Percentiles rank a stretch among this genome's conserved stretches.
These are phyloP conservation scores for Gorsachius magnificus DNA, from an alignment of 2,797 vertebrate species.

Conservation along the genomic window DNA sequence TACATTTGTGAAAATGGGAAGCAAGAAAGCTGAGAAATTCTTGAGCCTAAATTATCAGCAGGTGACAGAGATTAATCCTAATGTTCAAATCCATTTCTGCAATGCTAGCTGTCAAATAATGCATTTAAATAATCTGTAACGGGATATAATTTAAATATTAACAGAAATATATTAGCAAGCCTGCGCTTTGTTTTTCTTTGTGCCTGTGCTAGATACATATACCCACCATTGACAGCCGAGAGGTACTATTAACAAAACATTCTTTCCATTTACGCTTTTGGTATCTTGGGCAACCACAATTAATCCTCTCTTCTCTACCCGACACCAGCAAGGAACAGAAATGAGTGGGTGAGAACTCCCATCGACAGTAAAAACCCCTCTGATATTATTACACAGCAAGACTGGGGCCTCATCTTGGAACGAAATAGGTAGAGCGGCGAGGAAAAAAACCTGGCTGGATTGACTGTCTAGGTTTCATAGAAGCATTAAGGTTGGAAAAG, in stretches of 20 bases:
- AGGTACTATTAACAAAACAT: not conserved
- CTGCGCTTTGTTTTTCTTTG: not conserved
- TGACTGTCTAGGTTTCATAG: not conserved
- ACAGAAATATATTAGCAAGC: not conserved
- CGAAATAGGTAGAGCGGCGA: not conserved
- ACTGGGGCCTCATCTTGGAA: not conserved
- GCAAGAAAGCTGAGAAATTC: not conserved
- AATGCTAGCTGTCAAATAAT: not conserved
- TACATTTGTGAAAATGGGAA: not conserved
- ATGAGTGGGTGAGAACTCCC: not conserved
- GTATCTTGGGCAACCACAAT: slow-evolving; percentile 15
- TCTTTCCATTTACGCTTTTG: not conserved
- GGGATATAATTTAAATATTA: fast-evolving
- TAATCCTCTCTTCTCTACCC: not conserved
- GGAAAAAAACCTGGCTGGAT: not conserved
- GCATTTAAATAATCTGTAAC: not conserved
- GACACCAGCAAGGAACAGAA: not conserved
- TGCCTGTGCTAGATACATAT: not conserved
- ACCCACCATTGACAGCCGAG: not conserved
- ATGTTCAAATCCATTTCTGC: not conserved
- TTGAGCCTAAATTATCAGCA: not conserved
- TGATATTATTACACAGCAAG: not conserved
- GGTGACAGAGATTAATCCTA: not conserved
- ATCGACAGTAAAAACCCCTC: not conserved
- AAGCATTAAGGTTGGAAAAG: too few species aligned